Conservation (phyloP, 2,113 vertebrate genomes). For the Ameiurus melas region DNA sequence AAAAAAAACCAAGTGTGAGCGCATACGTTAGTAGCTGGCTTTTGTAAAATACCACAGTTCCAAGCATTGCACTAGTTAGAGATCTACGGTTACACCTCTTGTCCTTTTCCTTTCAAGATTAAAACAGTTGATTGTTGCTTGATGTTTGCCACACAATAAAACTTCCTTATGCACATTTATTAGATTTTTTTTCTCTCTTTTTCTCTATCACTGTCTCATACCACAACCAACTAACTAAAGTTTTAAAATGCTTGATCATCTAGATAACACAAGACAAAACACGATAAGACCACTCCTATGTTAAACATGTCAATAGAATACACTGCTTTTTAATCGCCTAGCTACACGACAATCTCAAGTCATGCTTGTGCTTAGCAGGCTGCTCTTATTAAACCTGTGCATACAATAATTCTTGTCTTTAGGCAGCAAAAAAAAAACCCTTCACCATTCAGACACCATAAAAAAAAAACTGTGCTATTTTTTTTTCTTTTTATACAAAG, state of each 20-base stretch:
- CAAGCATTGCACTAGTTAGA: neutral
- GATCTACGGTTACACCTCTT: neutral
- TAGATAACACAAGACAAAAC: neutral
- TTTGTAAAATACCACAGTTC: conserved; percentile 6
- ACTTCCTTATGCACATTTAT: neutral
- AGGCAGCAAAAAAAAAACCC: neutral
- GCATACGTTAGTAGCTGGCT: neutral
- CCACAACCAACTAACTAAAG: neutral
- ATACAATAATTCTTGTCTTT: neutral
- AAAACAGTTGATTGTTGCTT: neutral
- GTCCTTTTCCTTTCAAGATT: neutral
- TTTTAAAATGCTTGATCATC: neutral
- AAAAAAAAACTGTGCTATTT: neutral
- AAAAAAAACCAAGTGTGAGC: neutral
- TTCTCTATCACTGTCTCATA: neutral
- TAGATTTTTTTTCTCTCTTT: neutral
- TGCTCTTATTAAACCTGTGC: neutral
- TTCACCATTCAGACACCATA: neutral
- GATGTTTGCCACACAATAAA: neutral
- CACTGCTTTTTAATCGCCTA: neutral
- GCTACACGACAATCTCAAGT: neutral
- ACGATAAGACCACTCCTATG: neutral
- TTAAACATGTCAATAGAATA: neutral
- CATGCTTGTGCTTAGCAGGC: conserved; percentile 19
- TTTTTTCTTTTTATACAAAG: neutral